Base-by-base conservation (phyloP, 2,113 vertebrate genomes). In the Alosa alosa region DNA sequence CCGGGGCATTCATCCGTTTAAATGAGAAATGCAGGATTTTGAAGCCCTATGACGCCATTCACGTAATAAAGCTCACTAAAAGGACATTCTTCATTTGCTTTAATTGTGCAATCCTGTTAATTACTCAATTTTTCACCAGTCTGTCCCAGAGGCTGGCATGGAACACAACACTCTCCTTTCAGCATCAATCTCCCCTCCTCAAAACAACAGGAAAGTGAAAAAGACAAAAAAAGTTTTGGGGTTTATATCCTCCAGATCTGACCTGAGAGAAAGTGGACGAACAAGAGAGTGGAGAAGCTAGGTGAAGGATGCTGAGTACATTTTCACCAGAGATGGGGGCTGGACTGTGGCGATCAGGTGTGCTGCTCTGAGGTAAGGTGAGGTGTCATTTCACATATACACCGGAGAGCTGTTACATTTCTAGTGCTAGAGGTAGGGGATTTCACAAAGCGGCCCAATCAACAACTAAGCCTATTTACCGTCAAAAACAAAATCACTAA, bases 151-250 rank as follows among this genome's bases (percentile, higher is more conserved):
- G 36, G 31, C 36, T 78, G 31, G 2, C 44, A 82, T 49, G 31
- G 49, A 55, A 36, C 31, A 9, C 82, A 84, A 82, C 47, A 88
- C 78, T 72, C 39, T 44, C 36, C 72, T 2, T 81, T 64, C 13
- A 82, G 57, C 86, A 83, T 78, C 2, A 78, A 17, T 15, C 2
- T 17, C 41, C 0, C 72, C 15, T 31, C 25, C 31, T 6, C 8
- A 78, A 78, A 39, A 39, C 11, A 39, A 78, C 72, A 39, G 72
- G 13, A 36, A 39, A 36, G 31, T 17, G 8, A 13, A 15, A 25
- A 10, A 72, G 6, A 49, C 47, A 36, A 72, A 25, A 13, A 17
- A 78, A 6, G 3, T 78, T 41, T 15, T 17, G 31, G 72, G 31
- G 9, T 9, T 36, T 78, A 17, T 13, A 4, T 31, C 9, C 15